Evolutionary conservation across 2,113 vertebrate species (phyloP), one percentile per base, ranked within the genome.

Genomic region (Peromyscus polionotus): DNA sequence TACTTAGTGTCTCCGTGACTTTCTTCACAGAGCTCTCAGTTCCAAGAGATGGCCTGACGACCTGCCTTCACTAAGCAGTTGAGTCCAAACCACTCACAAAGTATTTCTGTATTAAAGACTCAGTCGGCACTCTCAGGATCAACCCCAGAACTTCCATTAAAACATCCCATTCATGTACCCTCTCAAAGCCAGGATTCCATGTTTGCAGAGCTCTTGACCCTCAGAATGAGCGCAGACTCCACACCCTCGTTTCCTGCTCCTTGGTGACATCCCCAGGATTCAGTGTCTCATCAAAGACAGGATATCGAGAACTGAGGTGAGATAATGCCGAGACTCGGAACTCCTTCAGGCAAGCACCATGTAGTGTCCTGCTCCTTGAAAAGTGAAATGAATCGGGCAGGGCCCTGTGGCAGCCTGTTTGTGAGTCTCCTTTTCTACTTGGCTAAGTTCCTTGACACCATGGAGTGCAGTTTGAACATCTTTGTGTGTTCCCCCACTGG

Each of bases 381-480:
- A n/a, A 22, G 76, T 76, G 13, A 77, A 72, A 31, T 11, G 33
- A 54, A 61, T 6, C 24, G 8, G 20, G 13, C 67, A 88, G 45
- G 0, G 1, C 0, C 39, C n/a, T 6, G 3, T 20, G 24, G 33
- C 17, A 1, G 4, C 24, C 11, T 22, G 39, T 12, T 20, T 48
- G 45, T 70, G 31, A 51, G 65, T 31, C 81, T 42, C 59, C 2
- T 45, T 61, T 11, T 11, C 59, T 59, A 31, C 45, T 36, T 33
- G 45, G 7, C 45, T 51, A 14, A 13, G 17, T 85, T 84, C 87
- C 70, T 26, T 14, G 45, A 88, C 17, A 24, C n/a, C 19, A 20
- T 42, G 57, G n/a, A 12, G 17, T 5, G 5, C 45, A 51, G 31
- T 4, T 61, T 13, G 33, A 26, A 4, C 33, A 20, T 87, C 57